phyloP scores from a whole-genome alignment of 2,113 vertebrate genomes.

The Lophura nycthemera region DNA sequence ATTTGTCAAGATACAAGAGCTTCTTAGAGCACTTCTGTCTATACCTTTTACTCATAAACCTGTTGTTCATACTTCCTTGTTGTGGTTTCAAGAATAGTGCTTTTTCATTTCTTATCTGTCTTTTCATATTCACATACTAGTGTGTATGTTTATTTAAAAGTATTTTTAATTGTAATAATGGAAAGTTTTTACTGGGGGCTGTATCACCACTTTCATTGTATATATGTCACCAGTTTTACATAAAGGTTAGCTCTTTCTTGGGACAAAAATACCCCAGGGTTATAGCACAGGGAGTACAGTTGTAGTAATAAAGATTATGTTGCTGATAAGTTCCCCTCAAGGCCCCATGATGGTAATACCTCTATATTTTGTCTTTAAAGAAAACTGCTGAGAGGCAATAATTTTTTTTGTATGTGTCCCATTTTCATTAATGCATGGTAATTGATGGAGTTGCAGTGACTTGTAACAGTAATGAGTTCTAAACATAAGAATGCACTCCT shows the following conservation, averaged over 20 bases:
- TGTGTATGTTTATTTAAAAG: constrained; percentile 1
- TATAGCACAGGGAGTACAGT: constrained; percentile 59
- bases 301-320: constrained; percentile 80
- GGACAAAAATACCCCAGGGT: constrained; percentile 58
- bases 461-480: constrained; percentile 88
- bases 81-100: background rate
- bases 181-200: constrained; percentile 13
- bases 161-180: constrained; percentile 44
- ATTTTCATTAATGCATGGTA: constrained; percentile 87
- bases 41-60: background rate
- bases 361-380: constrained; percentile 84
- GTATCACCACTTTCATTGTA: background rate
- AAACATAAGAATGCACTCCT: constrained; percentile 87
- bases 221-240: constrained; percentile 40
- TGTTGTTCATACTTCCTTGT: background rate
- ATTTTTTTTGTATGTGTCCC: constrained; percentile 84
- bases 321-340: constrained; percentile 77
- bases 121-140: background rate
- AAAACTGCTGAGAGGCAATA: constrained; percentile 86
- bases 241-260: constrained; percentile 55
- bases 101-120: background rate
- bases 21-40: background rate
- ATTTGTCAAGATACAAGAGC: background rate
- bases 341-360: constrained; percentile 81
- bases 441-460: constrained; percentile 87